A percentile compares a stretch with the other conserved stretches of the same genome.
These are phyloP conservation scores for Enteromius treurensis DNA, from an alignment of 2,797 vertebrate genomes.

Conservation along the genomic window DNA sequence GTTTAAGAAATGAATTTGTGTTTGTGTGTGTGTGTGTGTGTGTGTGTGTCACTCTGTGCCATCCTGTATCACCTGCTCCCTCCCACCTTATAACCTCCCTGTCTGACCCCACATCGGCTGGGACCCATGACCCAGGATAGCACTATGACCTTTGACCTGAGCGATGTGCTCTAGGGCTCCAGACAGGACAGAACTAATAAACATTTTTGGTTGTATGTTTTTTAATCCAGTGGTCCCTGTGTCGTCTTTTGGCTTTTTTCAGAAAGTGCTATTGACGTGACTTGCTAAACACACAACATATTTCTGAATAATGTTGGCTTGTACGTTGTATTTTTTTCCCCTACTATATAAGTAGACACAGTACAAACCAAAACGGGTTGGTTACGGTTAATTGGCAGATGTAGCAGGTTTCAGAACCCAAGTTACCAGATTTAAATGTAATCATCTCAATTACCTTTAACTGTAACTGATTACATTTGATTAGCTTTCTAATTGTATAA, in stretches of 20 bases:
- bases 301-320: background rate
- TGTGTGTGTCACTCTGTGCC: conserved; percentile 51
- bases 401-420: too few species aligned
- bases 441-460: too few species aligned
- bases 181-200: conserved; percentile 76
- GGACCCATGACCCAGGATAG: conserved; percentile 60
- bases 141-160: conserved; percentile 86
- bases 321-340: too few species aligned
- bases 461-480: too few species aligned
- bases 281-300: background rate
- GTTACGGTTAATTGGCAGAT: too few species aligned
- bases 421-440: too few species aligned
- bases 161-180: conserved; percentile 75
- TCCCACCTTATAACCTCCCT: conserved; percentile 21
- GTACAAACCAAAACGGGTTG: too few species aligned
- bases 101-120: conserved; percentile 14
- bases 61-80: conserved; percentile 37
- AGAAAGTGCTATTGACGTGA: background rate
- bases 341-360: too few species aligned
- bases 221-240: conserved; percentile 62
- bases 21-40: conserved; percentile 47
- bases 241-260: conserved; percentile 46
- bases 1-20: conserved; percentile 37
- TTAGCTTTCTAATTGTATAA: too few species aligned
- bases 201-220: conserved; percentile 76